These are phyloP conservation scores for Acanthisitta chloris DNA, from an alignment of 2,113 vertebrate genomes.

Conservation along the genomic window DNA sequence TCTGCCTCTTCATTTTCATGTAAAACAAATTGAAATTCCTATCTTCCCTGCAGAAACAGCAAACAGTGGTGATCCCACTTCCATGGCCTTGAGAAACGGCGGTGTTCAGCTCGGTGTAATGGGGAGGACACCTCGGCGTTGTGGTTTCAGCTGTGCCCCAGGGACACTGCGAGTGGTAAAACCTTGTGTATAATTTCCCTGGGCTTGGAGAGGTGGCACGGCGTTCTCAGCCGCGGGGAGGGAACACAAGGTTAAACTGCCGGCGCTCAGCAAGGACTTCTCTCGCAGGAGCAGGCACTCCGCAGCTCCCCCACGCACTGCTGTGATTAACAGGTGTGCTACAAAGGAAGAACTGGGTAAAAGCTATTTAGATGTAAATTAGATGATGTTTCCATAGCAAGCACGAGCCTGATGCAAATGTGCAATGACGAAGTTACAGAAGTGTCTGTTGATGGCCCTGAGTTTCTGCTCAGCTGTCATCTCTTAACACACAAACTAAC, in stretches of 20 bases:
- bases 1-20: not conserved
- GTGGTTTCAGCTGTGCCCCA: not conserved
- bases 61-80: not conserved
- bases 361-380: conserved; percentile 40
- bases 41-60: not conserved
- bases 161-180: not conserved
- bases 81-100: conserved; percentile 21
- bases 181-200: not conserved
- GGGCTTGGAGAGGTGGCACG: not conserved
- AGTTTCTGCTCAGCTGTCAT: not conserved
- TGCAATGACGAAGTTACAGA: not conserved
- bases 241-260: conserved; percentile 50
- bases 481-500: not conserved
- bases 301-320: not conserved
- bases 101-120: not conserved
- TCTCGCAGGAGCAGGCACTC: not conserved
- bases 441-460: not conserved
- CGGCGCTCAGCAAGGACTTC: not conserved
- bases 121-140: not conserved
- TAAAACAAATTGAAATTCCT: not conserved
- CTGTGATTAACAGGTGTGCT: conserved; percentile 47
- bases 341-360: not conserved
- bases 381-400: conserved; percentile 23
- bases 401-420: not conserved
- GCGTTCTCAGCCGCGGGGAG: not conserved